A percentile compares a stretch with the other conserved stretches of the same genome.
Evolutionary conservation across 37 sponge, comb jelly and placozoan genomes (phyloP).

Genomic region (Axinella damicornis): DNA sequence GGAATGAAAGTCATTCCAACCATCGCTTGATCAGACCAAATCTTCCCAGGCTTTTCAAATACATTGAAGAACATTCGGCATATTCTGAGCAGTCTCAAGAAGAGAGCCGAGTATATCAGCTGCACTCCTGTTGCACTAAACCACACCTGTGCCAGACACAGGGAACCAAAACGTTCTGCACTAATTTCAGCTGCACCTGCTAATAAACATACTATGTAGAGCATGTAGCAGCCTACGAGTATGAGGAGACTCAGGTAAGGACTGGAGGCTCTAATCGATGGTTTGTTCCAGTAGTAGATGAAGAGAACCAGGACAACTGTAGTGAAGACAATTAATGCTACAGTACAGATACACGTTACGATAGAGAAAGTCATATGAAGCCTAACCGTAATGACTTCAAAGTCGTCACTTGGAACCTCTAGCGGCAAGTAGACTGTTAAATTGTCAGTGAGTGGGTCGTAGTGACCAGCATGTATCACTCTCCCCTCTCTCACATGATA

Average conservation of each 20-base stretch:
- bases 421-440: too few relatives aligned
- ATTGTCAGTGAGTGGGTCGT: not conserved
- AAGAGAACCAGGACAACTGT: conserved; percentile 19
- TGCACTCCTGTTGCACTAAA: conserved; percentile 22
- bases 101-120: conserved; percentile 29
- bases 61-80: conserved; percentile 15
- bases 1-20: not conserved
- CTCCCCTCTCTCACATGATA: conserved; percentile 12
- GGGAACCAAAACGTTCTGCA: not conserved
- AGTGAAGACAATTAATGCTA: not conserved
- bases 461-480: conserved; percentile 2
- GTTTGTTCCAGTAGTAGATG: conserved; percentile 2
- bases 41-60: conserved; percentile 16
- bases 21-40: conserved; percentile 30
- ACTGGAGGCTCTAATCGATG: conserved; percentile 53
- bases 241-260: conserved; percentile 40
- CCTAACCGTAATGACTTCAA: too few relatives aligned
- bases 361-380: not conserved
- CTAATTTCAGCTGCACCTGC: not conserved
- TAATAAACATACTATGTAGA: conserved; percentile 1
- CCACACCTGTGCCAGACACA: conserved; percentile 30
- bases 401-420: not conserved
- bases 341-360: not conserved
- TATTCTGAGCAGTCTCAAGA: conserved; percentile 28
- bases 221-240: conserved; percentile 36